Percentiles rank a stretch among this genome's conserved stretches.
Conservation (phyloP, 2,113 vertebrate species). For the Urocynchramus pylzowi region DNA sequence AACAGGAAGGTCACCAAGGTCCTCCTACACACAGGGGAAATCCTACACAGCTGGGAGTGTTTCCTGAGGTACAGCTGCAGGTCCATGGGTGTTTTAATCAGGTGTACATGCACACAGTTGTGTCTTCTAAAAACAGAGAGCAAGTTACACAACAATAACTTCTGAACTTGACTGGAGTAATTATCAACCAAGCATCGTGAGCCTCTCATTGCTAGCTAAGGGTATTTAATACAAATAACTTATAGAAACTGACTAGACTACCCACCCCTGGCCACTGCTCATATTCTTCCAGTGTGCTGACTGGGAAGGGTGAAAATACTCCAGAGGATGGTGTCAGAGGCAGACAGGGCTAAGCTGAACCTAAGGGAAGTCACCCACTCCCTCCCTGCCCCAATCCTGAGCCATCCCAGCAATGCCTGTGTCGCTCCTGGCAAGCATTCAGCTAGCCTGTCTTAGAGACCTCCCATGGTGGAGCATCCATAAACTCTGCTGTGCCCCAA, state of each 20-base stretch:
- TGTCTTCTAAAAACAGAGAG: background rate
- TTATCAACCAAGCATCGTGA: background rate
- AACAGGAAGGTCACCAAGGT: background rate
- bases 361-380: background rate
- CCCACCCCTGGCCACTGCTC: background rate
- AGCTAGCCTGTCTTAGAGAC: background rate
- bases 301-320: background rate
- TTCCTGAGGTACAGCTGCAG: background rate
- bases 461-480: background rate
- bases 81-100: background rate
- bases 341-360: background rate
- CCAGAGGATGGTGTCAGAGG: background rate
- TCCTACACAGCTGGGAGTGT: background rate
- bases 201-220: background rate
- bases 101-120: background rate
- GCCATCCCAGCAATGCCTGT: background rate
- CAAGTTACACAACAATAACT: background rate
- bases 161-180: background rate
- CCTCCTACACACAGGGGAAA: background rate
- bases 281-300: background rate
- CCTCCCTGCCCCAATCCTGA: background rate
- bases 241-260: background rate
- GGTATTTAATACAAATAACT: conserved; percentile 34
- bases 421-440: background rate
- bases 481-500: background rate